These are phyloP conservation scores for Hirundo rustica DNA, from an alignment of 2,797 vertebrate genomes.

Conservation along the genomic window DNA sequence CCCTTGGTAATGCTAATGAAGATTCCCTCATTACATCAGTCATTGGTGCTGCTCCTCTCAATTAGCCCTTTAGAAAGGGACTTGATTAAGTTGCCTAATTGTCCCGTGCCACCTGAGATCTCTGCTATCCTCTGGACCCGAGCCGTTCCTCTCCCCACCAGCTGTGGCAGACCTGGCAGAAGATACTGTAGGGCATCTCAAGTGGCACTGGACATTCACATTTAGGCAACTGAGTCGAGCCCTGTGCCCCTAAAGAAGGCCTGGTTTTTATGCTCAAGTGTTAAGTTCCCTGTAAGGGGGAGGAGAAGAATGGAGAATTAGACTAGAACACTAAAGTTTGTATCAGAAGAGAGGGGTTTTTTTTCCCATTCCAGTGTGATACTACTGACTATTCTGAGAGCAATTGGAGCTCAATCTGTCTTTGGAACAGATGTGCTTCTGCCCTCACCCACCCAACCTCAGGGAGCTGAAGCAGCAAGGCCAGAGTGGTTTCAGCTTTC, in stretches of 20 bases:
- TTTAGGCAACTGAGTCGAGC: neutral
- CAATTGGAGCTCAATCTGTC: neutral
- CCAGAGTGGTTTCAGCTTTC: neutral
- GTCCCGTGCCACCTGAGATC: neutral
- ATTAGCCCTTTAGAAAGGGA: constrained; percentile 53
- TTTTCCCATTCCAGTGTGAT: neutral
- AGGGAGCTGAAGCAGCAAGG: neutral
- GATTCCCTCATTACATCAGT: neutral
- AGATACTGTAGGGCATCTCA: neutral
- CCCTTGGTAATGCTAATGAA: constrained; percentile 36
- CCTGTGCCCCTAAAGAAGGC: constrained; percentile 18
- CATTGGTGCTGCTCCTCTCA: neutral
- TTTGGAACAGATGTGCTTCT: neutral
- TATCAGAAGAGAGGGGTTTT: neutral
- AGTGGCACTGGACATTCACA: neutral
- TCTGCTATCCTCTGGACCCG: neutral
- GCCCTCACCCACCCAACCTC: neutral
- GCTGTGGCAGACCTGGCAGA: neutral
- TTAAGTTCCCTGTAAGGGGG: neutral
- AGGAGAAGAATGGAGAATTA: neutral
- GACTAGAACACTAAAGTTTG: neutral
- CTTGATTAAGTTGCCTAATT: constrained; percentile 33
- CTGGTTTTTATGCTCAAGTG: neutral
- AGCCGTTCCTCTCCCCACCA: neutral
- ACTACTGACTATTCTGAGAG: neutral